Base-by-base conservation (phyloP, 2,888 invertebrate genomes). In the Chrysolina haemoptera region DNA sequence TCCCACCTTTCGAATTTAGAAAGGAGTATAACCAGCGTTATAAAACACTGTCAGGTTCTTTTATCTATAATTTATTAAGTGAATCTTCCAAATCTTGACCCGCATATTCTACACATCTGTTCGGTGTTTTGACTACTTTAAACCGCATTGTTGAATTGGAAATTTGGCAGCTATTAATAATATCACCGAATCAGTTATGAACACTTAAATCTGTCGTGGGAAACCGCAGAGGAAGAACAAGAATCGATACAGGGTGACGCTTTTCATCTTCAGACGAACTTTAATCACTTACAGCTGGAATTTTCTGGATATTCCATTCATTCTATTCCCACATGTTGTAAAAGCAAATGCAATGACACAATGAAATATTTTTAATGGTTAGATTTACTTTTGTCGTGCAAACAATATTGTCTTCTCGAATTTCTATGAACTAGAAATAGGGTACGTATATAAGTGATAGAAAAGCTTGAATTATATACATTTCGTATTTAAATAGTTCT, bases 81-180 rank as follows among this genome's bases (percentile, higher is more conserved):
- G 59, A 59, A 59, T 59, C 35, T 35, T 59, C 27, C 27, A 10
- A 59, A 59, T 53, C 35, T 27, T n/a, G 16, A 59, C 9, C 6
- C 59, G n/a, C n/a, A 59, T 59, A 27, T 59, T 22, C 53, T 18
- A 53, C 53, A 53, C 53, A 53, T 53, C 53, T 53, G 53, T 59
- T 59, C 16, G 27, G 27, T 59, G 59, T 35, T 59, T 14, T 14
- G 14, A 59, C 16, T 22, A 53, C 53, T 53, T 20, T 20, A 20
- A 35, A 53, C 53, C 18, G 53, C 12, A 35, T 59, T 59, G 27
- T 59, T 27, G 59, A 59, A 22, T 59, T 59, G 10, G 10, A 59
- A 35, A 59, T 59, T 59, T 27, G 59, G 59, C 59, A 59, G 10
- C 59, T n/a, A 59, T 59, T n/a, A 59, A 59, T 59, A 59, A 35